phyloP scores from a whole-genome alignment of 2,888 invertebrate genomes.

The Lasioglossum zephyrum region DNA sequence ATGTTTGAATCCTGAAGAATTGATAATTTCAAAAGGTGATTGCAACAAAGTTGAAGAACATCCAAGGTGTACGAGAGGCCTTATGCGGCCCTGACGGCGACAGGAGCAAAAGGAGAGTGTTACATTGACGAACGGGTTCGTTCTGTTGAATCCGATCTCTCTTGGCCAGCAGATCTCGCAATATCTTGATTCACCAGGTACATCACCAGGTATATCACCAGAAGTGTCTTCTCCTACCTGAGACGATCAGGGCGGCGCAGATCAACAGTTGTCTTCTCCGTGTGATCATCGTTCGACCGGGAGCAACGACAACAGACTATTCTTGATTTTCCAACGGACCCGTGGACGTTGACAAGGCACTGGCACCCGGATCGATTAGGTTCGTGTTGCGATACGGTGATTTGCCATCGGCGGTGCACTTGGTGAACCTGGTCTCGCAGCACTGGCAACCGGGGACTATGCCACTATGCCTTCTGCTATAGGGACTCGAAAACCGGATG shows the following conservation, averaged over 20 bases:
- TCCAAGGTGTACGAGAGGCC: neutral
- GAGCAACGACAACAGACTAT: neutral
- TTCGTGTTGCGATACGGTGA: slow-evolving; percentile 24
- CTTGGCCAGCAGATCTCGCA: neutral
- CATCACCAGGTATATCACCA: neutral
- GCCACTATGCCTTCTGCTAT: slow-evolving; percentile 51
- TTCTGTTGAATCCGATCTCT: slow-evolving; percentile 13
- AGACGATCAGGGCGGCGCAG: slow-evolving; percentile 59
- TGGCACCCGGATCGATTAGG: slow-evolving; percentile 22
- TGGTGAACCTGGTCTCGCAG: slow-evolving; percentile 47
- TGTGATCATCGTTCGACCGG: slow-evolving; percentile 64
- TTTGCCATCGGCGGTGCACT: slow-evolving; percentile 55
- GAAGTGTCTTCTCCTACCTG: slow-evolving; percentile 61
- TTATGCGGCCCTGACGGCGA: neutral
- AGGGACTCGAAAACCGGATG: slow-evolving; percentile 57
- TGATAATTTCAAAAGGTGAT: neutral
- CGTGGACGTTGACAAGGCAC: slow-evolving; percentile 29
- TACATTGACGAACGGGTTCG: slow-evolving; percentile 8
- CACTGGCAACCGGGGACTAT: slow-evolving; percentile 50
- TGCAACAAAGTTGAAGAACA: neutral
- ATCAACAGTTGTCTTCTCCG: slow-evolving; percentile 59
- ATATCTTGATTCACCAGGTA: neutral
- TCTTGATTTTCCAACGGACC: neutral
- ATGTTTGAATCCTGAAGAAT: neutral
- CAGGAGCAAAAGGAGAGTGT: slow-evolving; percentile 3